Evolutionary conservation across 2,888 invertebrate species (phyloP).

Genomic region (Pedicia rivosa): DNA sequence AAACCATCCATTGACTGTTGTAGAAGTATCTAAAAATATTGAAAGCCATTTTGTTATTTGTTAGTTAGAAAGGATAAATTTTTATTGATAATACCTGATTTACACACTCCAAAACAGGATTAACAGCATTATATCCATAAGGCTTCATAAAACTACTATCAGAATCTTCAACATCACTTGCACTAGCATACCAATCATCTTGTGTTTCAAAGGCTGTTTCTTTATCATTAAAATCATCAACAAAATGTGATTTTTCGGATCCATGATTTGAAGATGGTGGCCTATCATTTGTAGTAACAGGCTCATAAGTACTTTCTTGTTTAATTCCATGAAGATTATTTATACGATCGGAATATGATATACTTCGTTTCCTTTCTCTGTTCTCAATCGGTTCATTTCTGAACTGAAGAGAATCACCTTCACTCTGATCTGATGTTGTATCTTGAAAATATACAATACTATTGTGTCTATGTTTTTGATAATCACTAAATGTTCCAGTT

Average conservation of each 20-base stretch:
- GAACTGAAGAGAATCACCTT: background rate
- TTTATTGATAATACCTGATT: slow-evolving; percentile 40
- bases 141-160: slow-evolving; percentile 19
- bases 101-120: slow-evolving; percentile 73
- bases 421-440: background rate
- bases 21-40: slow-evolving; percentile 41
- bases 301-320: slow-evolving; percentile 6
- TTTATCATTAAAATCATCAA: slow-evolving; percentile 13
- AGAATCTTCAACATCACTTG: slow-evolving; percentile 57
- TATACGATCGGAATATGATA: slow-evolving; percentile 37
- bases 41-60: too few species aligned
- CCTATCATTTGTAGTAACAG: background rate
- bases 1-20: slow-evolving; percentile 49
- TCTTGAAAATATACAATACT: too few species aligned
- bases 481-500: slow-evolving; percentile 27
- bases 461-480: slow-evolving; percentile 1
- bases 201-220: slow-evolving; percentile 21
- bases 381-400: slow-evolving; percentile 14
- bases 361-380: background rate
- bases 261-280: background rate
- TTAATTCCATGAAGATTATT: slow-evolving; percentile 41
- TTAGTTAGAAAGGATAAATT: too few species aligned
- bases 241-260: too few species aligned
- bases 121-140: slow-evolving; percentile 44
- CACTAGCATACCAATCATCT: slow-evolving; percentile 68